Evolutionary conservation across 2,888 invertebrate genomes (phyloP), one percentile per base, ranked within the genome.

Genomic region (Plebejus anna): DNA sequence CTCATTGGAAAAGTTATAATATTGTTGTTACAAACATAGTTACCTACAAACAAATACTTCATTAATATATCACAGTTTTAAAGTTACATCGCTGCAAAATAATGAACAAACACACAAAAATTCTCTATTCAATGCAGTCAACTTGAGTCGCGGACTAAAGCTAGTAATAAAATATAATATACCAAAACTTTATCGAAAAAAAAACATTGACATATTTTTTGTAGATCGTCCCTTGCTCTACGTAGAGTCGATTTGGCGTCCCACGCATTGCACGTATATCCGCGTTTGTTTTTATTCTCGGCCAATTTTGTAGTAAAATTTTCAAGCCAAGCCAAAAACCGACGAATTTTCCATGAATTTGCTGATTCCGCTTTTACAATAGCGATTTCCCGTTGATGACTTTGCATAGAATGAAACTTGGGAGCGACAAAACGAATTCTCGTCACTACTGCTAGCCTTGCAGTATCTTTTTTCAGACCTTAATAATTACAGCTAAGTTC

Each of bases 301-400:
- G 32, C 32, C 66, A 32, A 32, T 66, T 66, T 66, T 13, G 66
- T 66, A 32, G 66, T 66, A 13, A 66, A 66, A 32, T 32, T 66
- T 66, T 66, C 16, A 66, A 36, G 32, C 66, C 32, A 66, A 36
- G 32, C 66, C 66, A 66, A 66, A 66, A 66, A 32, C 66, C 32
- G 4, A 66, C 13, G 66, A 66, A 66, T 32, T 66, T 28, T 66
- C 66, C 13, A 66, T 66, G 66, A 66, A 66, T 32, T 61, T 61
- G 66, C 66, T 66, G 66, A 66, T 66, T 5, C 32, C 66, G 66
- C 32, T 66, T 36, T 66, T 36, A 36, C 66, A 28, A 28, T 61
- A 61, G 61, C 66, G 13, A 36, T 32, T 36, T 55, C 36, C 16
- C 66, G 66, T 36, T 66, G 66, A 66, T 66, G 66, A 66, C 66